phyloP scores from a whole-genome alignment of 2,888 invertebrate genomes.

The Drosophila greeni region DNA sequence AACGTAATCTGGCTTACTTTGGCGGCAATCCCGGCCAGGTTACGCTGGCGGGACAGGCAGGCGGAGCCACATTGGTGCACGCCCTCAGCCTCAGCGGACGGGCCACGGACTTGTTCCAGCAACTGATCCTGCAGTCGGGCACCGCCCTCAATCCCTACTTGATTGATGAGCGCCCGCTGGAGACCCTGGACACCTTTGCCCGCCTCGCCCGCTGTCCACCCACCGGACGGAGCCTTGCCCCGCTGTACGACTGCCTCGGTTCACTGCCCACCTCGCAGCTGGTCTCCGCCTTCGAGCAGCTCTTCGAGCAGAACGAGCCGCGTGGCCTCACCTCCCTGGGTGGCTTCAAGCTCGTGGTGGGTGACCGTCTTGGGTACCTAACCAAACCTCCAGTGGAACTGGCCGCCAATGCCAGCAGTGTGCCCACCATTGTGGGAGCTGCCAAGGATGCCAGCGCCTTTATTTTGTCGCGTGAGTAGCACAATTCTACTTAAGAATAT shows the following conservation, averaged over 20 bases:
- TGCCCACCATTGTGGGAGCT: constrained; percentile 79
- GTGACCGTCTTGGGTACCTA: constrained; percentile 74
- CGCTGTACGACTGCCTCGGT: constrained; percentile 62
- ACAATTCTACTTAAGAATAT: neutral
- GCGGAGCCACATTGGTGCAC: constrained; percentile 80
- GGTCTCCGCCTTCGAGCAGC: constrained; percentile 61
- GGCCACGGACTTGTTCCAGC: constrained; percentile 78
- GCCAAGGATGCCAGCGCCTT: constrained; percentile 80
- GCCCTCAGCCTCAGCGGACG: constrained; percentile 79
- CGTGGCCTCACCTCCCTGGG: constrained; percentile 65
- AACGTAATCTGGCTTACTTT: constrained; percentile 79
- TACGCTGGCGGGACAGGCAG: constrained; percentile 81
- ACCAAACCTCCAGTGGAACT: constrained; percentile 71
- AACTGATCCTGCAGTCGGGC: constrained; percentile 81
- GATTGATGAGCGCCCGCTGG: constrained; percentile 78
- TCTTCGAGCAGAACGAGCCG: constrained; percentile 68
- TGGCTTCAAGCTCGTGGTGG: constrained; percentile 75
- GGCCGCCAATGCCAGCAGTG: constrained; percentile 53
- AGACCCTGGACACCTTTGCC: constrained; percentile 77
- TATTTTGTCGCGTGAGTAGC: constrained; percentile 77
- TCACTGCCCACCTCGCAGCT: constrained; percentile 69
- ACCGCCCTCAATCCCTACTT: constrained; percentile 80
- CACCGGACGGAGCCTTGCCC: constrained; percentile 10
- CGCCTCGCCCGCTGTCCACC: constrained; percentile 73
- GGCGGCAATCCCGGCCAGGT: constrained; percentile 80